These are phyloP conservation scores for Philotrypesis tridentata DNA, from an alignment of 1,140 invertebrate genomes.

Conservation along the genomic window DNA sequence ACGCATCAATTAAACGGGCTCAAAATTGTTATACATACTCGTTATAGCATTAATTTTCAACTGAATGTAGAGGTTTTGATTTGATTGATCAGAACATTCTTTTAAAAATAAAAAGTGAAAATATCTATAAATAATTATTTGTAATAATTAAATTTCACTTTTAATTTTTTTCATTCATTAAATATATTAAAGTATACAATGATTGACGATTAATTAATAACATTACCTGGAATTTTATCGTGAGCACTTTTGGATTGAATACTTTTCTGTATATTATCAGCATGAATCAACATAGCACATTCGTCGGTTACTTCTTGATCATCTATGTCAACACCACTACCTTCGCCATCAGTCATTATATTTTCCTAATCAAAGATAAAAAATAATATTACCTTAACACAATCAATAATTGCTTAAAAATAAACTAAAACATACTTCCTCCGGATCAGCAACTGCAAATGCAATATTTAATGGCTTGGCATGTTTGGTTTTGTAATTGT, in stretches of 20 bases:
- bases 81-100: no score
- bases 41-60: no score
- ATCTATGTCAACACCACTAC: conserved; percentile 76
- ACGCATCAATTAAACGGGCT: no score
- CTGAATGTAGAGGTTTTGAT: no score
- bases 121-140: no score
- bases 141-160: no score
- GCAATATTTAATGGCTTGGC: conserved; percentile 90
- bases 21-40: no score
- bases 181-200: no score
- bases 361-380: conserved; percentile 72
- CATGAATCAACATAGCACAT: conserved; percentile 86
- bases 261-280: conserved; percentile 74
- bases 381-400: neutral
- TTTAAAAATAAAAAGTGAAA: no score
- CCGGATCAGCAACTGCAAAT: conserved; percentile 87
- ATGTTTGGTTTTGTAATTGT: conserved; percentile 89
- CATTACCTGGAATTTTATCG: conserved; percentile 66
- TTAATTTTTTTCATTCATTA: no score
- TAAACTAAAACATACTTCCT: conserved; percentile 76
- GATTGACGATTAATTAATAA: neutral
- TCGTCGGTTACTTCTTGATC: conserved; percentile 87
- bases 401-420: neutral
- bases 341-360: conserved; percentile 78
- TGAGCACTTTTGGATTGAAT: conserved; percentile 63